phyloP scores from a whole-genome alignment of 92 coral and sea anemone species.

The Phenganax stokvisi region DNA sequence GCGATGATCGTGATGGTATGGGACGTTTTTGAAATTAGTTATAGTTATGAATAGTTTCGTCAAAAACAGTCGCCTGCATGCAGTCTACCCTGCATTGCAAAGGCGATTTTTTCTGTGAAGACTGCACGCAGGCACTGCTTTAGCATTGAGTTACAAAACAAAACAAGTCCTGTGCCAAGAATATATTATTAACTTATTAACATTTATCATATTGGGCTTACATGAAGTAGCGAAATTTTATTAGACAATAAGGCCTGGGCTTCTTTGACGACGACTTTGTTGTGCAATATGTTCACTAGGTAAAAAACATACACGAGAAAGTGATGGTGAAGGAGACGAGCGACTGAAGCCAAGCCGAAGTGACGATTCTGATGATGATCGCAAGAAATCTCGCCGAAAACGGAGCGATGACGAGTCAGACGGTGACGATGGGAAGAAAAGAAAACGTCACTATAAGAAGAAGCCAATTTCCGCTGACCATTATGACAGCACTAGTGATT shows the following conservation, averaged over 20 bases:
- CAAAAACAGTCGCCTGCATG: too few species aligned
- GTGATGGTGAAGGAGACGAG: slow-evolving; percentile 24
- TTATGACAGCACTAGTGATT: slow-evolving; percentile 82
- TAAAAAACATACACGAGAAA: slow-evolving; percentile 50
- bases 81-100: too few species aligned
- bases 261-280: neutral
- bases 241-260: too few species aligned
- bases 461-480: slow-evolving; percentile 94
- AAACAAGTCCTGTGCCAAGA: too few species aligned
- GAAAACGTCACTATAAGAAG: slow-evolving; percentile 85
- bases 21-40: too few species aligned
- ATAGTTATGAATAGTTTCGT: too few species aligned
- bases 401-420: slow-evolving; percentile 39
- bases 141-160: too few species aligned
- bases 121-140: too few species aligned
- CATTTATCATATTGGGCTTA: too few species aligned
- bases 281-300: slow-evolving; percentile 34
- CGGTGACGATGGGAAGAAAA: slow-evolving; percentile 57
- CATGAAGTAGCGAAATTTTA: too few species aligned
- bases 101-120: too few species aligned
- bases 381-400: slow-evolving; percentile 42
- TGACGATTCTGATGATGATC: slow-evolving; percentile 31
- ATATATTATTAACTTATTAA: too few species aligned
- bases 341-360: slow-evolving; percentile 30
- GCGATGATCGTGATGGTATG: slow-evolving; percentile 63